Base-by-base conservation (phyloP, 2,888 invertebrate genomes). In the Eilema sororculum region DNA sequence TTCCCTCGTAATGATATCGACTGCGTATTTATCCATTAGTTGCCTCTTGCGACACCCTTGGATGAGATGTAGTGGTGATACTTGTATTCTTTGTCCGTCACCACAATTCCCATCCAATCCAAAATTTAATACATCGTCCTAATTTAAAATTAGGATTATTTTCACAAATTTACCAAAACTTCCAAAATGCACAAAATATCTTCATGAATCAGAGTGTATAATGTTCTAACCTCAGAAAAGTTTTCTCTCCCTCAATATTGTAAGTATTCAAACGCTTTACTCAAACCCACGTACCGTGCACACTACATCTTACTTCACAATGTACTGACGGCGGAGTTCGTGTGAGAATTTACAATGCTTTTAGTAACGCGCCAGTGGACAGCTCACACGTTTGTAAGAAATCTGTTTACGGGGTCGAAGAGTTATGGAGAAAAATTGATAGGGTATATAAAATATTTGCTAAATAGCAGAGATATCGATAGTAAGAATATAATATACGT, bases 321-420 rank as follows among this genome's bases (percentile, higher is more conserved):
- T 84, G 78, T 84, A 84, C 80, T 82, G 83, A 80, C 78, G 78
- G 80, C 77, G 69, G 73, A 76, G 81, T 80, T 90, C 87, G 86
- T 84, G 86, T 83, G 82, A 88, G 58, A 93, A 94, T 95, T 95
- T 95, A 95, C 91, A 93, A 92, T 90, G 95, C 95, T 94, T 94
- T 95, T 95, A 94, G 94, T 91, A 87, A 90, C 93, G 91, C 93
- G 81, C 89, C 91, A 88, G 84, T 89, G 91, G 87, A 78, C 87
- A 82, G 75, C 84, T 86, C 86, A 87, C 91, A 90, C 91, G 89
- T 90, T 91, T 81, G 84, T 82, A 77, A 80, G 83, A 89, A 89
- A 91, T 91, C 87, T 86, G 86, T 90, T 89, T 85, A 78, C 71
- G 74, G 64, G 46, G 58, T 13, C 28, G 8, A 3, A n/a, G 67